Evolutionary conservation across 1,140 invertebrate genomes (phyloP), one percentile per base, ranked within the genome.

Genomic region (Diuraphis noxia): DNA sequence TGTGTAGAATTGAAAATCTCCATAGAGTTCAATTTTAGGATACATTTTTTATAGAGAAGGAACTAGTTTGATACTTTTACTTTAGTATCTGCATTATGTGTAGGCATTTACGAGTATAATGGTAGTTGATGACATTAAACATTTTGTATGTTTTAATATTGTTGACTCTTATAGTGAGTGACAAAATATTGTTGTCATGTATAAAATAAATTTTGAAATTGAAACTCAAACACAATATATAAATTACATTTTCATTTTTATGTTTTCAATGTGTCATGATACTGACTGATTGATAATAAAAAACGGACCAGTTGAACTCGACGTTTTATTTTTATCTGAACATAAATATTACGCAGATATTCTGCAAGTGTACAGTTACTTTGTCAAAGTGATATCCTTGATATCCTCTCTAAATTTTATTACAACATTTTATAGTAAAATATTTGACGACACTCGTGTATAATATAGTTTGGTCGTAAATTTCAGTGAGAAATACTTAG

Each of bases 281-380:
- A 36, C 34, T 36, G 85, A 87, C 34, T 30, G 46, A 56, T 87
- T 87, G 85, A 87, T 86, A 86, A 38, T 87, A 87, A 56, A n/a
- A 87, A 87, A 30, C 21, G 17, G 46, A 17, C 6, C 21, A 43
- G 23, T 81, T 21, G 36, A 46, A 84, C 9, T 46, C 13, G 17
- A 86, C 36, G 36, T 52, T 52, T 87, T 38, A 52, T 56, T 87
- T 85, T 87, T 40, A 38, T 87, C 34, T 25, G 43, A 52, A 86
- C 34, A 34, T 86, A 86, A 86, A 86, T 49, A 49, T 86, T 86
- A 49, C 38, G 25, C 21, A 17, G 49, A n/a, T 52, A 56, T 56
- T 87, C 34, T 36, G 3, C 3, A 87, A 36, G 46, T 56, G 23
- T 41, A 87, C 36, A 4, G 25, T 41, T 86, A 56, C 34, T 87